Conservation (phyloP, 2,888 invertebrate genomes). For the Erebia ligea region DNA sequence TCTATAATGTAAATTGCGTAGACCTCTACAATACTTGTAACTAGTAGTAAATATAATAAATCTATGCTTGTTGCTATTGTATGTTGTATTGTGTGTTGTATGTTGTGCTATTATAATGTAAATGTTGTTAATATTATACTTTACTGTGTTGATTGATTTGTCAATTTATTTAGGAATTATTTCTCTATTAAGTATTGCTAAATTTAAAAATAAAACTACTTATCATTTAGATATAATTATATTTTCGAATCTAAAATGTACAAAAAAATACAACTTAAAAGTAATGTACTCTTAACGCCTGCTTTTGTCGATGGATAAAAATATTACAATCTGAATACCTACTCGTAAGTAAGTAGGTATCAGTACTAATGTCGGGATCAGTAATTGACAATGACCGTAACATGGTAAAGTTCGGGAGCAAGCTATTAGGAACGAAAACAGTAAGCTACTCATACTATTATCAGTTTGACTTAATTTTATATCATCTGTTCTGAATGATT, state of each 20-base stretch:
- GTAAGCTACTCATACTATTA: slow-evolving; percentile 57
- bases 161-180: too few relatives aligned
- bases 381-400: slow-evolving; percentile 74
- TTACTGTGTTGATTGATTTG: too few relatives aligned
- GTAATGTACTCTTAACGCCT: slow-evolving; percentile 85
- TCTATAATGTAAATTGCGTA: too few relatives aligned
- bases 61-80: too few relatives aligned
- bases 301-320: slow-evolving; percentile 68
- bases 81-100: too few relatives aligned
- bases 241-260: slow-evolving; percentile 90
- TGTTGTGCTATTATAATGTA: too few relatives aligned
- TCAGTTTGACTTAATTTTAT: slow-evolving; percentile 48
- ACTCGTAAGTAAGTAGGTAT: slow-evolving; percentile 59
- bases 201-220: slow-evolving; percentile 58
- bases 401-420: slow-evolving; percentile 63
- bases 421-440: slow-evolving; percentile 77
- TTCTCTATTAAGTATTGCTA: too few relatives aligned
- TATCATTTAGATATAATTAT: slow-evolving; percentile 84
- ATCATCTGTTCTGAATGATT: slow-evolving; percentile 42
- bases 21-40: too few relatives aligned
- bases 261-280: slow-evolving; percentile 89
- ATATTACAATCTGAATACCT: slow-evolving; percentile 65
- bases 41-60: too few relatives aligned
- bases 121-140: too few relatives aligned
- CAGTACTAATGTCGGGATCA: slow-evolving; percentile 59